Base-by-base conservation (phyloP, 2,113 vertebrate species). In the Clinocottus analis region DNA sequence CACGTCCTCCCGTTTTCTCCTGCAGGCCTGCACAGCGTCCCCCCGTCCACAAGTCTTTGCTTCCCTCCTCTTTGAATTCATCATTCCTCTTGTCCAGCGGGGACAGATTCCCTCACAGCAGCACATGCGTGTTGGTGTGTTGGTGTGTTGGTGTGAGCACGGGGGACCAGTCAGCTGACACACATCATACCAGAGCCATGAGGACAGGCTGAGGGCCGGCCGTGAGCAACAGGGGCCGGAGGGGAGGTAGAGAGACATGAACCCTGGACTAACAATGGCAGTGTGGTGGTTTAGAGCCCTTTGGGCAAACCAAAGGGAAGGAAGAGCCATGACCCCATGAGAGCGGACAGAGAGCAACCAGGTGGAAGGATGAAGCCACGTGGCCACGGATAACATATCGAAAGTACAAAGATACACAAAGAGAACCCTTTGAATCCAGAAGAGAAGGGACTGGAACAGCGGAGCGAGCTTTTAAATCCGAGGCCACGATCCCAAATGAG, bases 121-220 rank as follows among this genome's bases (percentile, higher is more conserved):
- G 72, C 72, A 87, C 84, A 87, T 86, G 73, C 84, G 83, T 87
- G 79, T 65, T 61, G 59, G 68, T 43, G n/a, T 56, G 56, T 69
- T 17, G 47, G 58, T 64, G 79, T 80, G n/a, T n/a, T n/a, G n/a
- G n/a, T n/a, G 37, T 77, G 62, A 72, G 61, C 49, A 55, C 65
- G 60, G 5, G 69, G 64, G 77, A 87, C 76, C 73, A 64, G 77
- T 84, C 82, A 80, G 64, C 69, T 79, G 86, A 68, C 56, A 58
- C 29, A 62, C 66, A 82, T 88, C 74, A 91, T 85, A 81, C 86
- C 67, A 90, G 21, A 87, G 64, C 64, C 45, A 88, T 37, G 85
- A 92, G 83, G 84, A 86, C 85, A 83, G 23, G 71, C 71, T 84
- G 63, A n/a, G n/a, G n/a, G n/a, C n/a, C n/a, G n/a, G n/a, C n/a